These are phyloP conservation scores for Ptilodon capucinus DNA, from an alignment of 2,888 invertebrate genomes.

Conservation along the genomic window DNA sequence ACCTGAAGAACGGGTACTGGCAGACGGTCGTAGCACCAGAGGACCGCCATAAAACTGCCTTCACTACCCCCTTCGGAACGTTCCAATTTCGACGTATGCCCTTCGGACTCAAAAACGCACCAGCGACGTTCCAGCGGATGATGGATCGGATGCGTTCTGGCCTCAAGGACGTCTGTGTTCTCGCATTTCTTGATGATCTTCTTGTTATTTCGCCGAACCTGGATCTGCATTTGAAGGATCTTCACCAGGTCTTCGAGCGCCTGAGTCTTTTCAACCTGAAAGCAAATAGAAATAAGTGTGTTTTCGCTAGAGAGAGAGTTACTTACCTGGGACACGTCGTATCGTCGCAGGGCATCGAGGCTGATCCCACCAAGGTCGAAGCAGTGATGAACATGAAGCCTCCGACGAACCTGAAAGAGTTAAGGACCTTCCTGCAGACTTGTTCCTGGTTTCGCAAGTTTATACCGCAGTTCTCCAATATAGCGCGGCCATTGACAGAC, in stretches of 20 bases:
- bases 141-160: too few relatives aligned
- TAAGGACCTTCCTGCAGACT: slow-evolving; percentile 9
- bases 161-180: too few relatives aligned
- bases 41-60: too few relatives aligned
- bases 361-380: slow-evolving; percentile 19
- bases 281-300: slow-evolving; percentile 7
- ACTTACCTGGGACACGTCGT: slow-evolving; percentile 25
- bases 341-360: slow-evolving; percentile 11
- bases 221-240: slow-evolving; percentile 2
- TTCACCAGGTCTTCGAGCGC: background rate
- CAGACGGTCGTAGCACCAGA: too few relatives aligned
- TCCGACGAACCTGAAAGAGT: slow-evolving; percentile 11
- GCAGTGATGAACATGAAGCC: slow-evolving; percentile 13
- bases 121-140: too few relatives aligned
- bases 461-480: slow-evolving; percentile 18
- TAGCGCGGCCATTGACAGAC: slow-evolving; percentile 18
- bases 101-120: too few relatives aligned
- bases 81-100: too few relatives aligned
- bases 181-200: too few relatives aligned
- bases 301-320: slow-evolving; percentile 8
- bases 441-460: slow-evolving; percentile 32
- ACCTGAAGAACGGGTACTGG: too few relatives aligned
- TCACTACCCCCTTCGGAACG: too few relatives aligned
- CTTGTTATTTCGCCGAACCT: too few relatives aligned
- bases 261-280: slow-evolving; percentile 1